These are phyloP conservation scores for Cichladusa arquata DNA, from an alignment of 2,113 vertebrate species.

Conservation along the genomic window DNA sequence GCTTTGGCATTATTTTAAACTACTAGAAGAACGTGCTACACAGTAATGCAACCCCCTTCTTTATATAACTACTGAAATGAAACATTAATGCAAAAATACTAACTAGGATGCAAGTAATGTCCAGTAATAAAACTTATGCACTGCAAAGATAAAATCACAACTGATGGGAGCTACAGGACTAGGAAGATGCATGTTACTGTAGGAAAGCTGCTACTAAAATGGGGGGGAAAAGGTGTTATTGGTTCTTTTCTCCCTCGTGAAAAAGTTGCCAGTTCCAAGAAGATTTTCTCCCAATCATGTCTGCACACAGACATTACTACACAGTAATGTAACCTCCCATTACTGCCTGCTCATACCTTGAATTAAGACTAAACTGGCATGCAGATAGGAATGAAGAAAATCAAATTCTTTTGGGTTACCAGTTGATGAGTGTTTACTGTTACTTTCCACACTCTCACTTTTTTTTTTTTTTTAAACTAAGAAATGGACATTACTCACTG, in stretches of 20 bases:
- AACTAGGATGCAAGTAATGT: no score
- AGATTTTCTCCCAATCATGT: no score
- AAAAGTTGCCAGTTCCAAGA: no score
- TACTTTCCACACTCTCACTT: background rate
- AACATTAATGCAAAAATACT: no score
- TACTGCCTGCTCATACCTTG: background rate
- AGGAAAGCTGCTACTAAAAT: no score
- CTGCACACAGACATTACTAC: background rate
- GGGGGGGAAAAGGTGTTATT: no score
- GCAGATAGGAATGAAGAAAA: constrained; percentile 3
- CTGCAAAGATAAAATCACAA: no score
- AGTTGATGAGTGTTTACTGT: constrained; percentile 4
- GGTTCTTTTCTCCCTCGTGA: no score
- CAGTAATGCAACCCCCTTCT: background rate
- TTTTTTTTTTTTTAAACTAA: background rate
- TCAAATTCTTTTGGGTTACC: constrained; percentile 1
- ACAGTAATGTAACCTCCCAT: background rate
- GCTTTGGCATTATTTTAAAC: constrained; percentile 18
- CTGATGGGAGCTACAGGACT: no score
- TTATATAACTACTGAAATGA: no score
- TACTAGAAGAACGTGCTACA: background rate
- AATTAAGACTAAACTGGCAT: background rate
- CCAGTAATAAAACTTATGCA: no score
- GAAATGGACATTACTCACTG: background rate
- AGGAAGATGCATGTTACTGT: no score